Evolutionary conservation across 1,140 invertebrate genomes (phyloP), one percentile per base, ranked within the genome.

Genomic region (Anastatus disparis): DNA sequence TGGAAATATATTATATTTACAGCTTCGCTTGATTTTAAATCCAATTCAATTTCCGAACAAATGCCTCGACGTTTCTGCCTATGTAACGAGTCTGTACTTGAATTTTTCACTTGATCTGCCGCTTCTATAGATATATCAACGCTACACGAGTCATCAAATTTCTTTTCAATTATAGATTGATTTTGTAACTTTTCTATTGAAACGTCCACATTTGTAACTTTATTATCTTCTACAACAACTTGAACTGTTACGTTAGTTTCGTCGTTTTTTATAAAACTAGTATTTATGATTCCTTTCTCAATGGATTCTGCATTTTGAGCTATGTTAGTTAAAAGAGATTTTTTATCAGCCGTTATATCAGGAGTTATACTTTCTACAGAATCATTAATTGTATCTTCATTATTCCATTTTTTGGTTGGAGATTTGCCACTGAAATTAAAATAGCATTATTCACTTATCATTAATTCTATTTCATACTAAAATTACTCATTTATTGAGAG

Each of bases 11-110:
- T 24, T 62, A 2, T 48, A 61, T 58, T 31, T 26, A 69, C 59
- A 0, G 70, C 10, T 17, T 78, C 62, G 12, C 53, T 55, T 22
- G 61, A 66, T 12, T 76, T 73, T 17, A 76, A 65, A 48, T 84
- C 79, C 24, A 74, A 50, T 56, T 76, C 77, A 58, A 85, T 80
- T 4, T 87, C 87, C 4, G 88, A 86, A 79, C 87, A 89, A 70
- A 89, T 88, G 4, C 86, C 88, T 52, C 87, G 77, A 3, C 88
- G 84, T 75, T 89, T 89, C 74, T 88, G 87, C 50, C 86, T 76
- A 73, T 85, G 85, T 13, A 86, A 71, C 27, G 74, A 63, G 42
- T 78, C 71, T 72, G 9, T 80, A 80, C 61, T 76, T 81, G 7
- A 48, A 9, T 15, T 26, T 13, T 42, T 53, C 3, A 52, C 42